These are phyloP conservation scores for Turdus rufiventris DNA, from an alignment of 2,113 vertebrate genomes.

Conservation along the genomic window DNA sequence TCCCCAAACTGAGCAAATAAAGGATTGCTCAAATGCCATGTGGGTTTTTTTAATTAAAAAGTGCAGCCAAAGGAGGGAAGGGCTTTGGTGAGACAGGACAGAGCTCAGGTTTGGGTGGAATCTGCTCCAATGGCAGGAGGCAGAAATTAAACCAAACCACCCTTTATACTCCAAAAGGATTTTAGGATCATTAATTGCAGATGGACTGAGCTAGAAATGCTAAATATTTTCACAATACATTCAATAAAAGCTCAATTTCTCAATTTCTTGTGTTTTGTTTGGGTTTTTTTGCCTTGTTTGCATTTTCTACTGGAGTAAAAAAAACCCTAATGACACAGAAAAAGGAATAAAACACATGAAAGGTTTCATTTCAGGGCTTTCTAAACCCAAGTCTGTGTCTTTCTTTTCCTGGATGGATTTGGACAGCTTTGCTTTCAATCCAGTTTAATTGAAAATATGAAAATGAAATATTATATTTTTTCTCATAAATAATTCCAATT, in stretches of 20 bases:
- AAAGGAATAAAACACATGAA: not conserved
- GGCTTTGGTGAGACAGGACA: not conserved
- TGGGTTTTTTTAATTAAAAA: not conserved
- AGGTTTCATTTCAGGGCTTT: not conserved
- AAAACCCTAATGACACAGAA: not conserved
- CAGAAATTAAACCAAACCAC: not conserved
- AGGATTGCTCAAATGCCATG: not conserved
- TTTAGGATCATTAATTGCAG: not conserved
- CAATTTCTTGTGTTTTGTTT: not conserved
- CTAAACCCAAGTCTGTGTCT: not conserved
- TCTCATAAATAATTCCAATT: conserved; percentile 36
- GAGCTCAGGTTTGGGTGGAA: not conserved
- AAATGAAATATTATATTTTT: not conserved
- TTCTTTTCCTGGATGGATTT: not conserved
- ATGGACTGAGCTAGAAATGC: not conserved
- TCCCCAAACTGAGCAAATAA: not conserved
- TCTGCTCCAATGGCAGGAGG: not conserved
- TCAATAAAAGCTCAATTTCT: not conserved
- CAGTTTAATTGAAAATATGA: not conserved
- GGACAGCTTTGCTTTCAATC: not conserved
- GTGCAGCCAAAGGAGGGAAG: not conserved
- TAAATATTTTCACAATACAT: not conserved
- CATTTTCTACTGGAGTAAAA: not conserved
- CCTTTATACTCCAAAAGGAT: not conserved
- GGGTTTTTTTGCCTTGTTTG: not conserved